Conservation (phyloP, 2,888 invertebrate species). For the Minunthozetes semirufus region DNA sequence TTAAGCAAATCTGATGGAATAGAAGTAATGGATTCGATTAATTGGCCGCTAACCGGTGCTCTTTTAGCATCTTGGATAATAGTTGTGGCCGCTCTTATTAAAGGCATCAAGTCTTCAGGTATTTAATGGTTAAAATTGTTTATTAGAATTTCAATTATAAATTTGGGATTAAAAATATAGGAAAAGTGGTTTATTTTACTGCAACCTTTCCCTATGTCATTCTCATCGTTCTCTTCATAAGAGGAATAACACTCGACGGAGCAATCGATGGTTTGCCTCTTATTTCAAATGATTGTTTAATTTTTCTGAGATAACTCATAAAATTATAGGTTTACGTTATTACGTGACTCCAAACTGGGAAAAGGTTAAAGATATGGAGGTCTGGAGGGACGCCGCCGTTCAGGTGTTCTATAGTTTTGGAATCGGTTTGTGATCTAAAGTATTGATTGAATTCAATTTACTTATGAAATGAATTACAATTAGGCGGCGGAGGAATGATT, state of each 20-base stretch:
- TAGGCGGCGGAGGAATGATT: constrained; percentile 42
- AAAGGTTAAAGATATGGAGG: constrained; percentile 37
- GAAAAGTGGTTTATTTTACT: constrained; percentile 42
- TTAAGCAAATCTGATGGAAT: constrained; percentile 39
- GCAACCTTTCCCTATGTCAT: constrained; percentile 43
- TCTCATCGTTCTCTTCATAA: constrained; percentile 40
- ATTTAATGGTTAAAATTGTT: background rate
- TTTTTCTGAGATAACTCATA: no score
- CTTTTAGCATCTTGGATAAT: constrained; percentile 41
- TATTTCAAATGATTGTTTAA: no score
- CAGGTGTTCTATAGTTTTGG: constrained; percentile 43
- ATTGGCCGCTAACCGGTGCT: constrained; percentile 39
- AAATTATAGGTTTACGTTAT: constrained; percentile 29
- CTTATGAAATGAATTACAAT: background rate
- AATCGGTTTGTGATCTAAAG: constrained; percentile 15
- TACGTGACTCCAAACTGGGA: constrained; percentile 40
- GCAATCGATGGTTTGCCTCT: constrained; percentile 39
- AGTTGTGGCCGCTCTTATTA: constrained; percentile 39
- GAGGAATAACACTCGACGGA: constrained; percentile 42
- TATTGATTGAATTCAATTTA: background rate
- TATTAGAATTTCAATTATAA: background rate
- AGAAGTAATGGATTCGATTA: constrained; percentile 35
- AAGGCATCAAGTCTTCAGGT: constrained; percentile 43
- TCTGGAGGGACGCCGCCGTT: constrained; percentile 42
- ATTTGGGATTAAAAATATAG: constrained; percentile 6